phyloP scores from a whole-genome alignment of 2,797 vertebrate genomes.

The Remorina albescens region DNA sequence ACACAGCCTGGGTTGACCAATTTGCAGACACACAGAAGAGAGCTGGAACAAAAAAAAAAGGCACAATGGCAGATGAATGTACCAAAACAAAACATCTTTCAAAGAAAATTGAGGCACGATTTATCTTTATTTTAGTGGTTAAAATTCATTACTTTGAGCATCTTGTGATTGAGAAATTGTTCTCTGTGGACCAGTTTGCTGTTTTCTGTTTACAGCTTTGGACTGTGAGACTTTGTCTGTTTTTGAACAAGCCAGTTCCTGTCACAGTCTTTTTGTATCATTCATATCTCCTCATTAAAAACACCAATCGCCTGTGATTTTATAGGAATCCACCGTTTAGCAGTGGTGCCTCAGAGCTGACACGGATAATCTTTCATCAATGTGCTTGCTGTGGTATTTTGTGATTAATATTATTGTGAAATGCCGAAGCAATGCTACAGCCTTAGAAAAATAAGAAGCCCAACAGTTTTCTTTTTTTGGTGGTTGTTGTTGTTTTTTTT shows the following conservation, averaged over 20 bases:
- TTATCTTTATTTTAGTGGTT: slow-evolving; percentile 21
- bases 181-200: slow-evolving; percentile 35
- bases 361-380: slow-evolving; percentile 54
- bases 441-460: slow-evolving; percentile 22
- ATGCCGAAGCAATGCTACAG: slow-evolving; percentile 56
- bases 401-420: slow-evolving; percentile 69
- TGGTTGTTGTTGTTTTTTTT: background rate
- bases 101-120: slow-evolving; percentile 28
- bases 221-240: slow-evolving; percentile 34
- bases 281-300: slow-evolving; percentile 37
- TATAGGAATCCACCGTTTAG: slow-evolving; percentile 66
- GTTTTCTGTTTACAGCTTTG: slow-evolving; percentile 16
- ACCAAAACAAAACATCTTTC: background rate
- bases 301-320: slow-evolving; percentile 63
- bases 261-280: slow-evolving; percentile 65
- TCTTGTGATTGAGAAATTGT: slow-evolving; percentile 20
- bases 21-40: slow-evolving; percentile 59
- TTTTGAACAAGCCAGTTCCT: slow-evolving; percentile 67
- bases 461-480: background rate
- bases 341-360: slow-evolving; percentile 65
- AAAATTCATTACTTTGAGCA: slow-evolving; percentile 3
- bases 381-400: slow-evolving; percentile 67
- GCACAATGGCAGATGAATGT: slow-evolving; percentile 36
- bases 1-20: slow-evolving; percentile 69
- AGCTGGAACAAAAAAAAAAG: slow-evolving; percentile 36